Evolutionary conservation across 2,113 vertebrate genomes (phyloP).

Genomic region (Cebidichthys violaceus): DNA sequence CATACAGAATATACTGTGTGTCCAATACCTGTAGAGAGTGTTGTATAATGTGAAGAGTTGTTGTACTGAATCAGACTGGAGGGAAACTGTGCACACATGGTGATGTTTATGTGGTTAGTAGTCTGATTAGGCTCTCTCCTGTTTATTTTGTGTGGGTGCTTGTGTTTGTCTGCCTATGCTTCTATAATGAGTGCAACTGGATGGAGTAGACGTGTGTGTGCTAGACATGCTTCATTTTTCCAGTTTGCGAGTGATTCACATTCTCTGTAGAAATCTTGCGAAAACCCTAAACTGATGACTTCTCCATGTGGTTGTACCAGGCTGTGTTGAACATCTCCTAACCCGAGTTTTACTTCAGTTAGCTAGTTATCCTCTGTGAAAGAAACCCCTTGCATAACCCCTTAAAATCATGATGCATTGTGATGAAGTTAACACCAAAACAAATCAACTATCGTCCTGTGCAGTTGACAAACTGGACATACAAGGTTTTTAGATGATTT

Average conservation of each 20-base stretch:
- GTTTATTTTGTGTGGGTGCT: conserved; percentile 43
- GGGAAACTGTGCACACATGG: conserved; percentile 20
- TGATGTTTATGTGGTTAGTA: conserved; percentile 40
- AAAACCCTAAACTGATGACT: not conserved
- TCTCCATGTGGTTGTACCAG: not conserved
- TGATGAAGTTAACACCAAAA: not conserved
- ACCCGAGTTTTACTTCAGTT: not conserved
- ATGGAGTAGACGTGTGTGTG: conserved; percentile 29
- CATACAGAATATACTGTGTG: conserved; percentile 21
- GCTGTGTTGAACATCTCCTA: not conserved
- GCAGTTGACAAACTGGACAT: not conserved
- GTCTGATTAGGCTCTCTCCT: conserved; percentile 38
- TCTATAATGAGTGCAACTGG: conserved; percentile 27
- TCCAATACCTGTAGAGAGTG: not conserved
- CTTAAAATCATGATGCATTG: not conserved
- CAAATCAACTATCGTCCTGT: no score
- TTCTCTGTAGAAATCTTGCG: not conserved
- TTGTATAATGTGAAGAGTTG: conserved; percentile 1
- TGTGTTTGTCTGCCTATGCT: conserved; percentile 23
- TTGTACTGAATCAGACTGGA: conserved; percentile 21
- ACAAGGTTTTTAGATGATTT: not conserved
- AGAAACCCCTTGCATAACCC: not conserved
- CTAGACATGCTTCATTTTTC: not conserved
- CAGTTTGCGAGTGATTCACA: conserved; percentile 16
- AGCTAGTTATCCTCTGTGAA: not conserved